A percentile compares a stretch with the other conserved stretches of the same genome.
phyloP scores from a whole-genome alignment of 1,140 invertebrate genomes.

The Penaeus vannamei region DNA sequence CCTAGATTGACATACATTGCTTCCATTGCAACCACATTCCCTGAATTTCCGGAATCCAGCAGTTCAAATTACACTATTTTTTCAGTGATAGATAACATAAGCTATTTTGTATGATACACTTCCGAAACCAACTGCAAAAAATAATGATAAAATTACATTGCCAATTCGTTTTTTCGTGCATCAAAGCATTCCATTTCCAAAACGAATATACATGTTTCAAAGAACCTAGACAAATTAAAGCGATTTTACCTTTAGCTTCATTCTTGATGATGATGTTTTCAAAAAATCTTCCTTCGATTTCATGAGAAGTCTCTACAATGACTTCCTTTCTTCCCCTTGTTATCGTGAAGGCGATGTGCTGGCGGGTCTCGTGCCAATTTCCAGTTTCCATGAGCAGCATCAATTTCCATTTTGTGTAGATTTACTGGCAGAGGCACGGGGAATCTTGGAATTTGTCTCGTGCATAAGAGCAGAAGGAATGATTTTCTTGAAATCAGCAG shows the following conservation, averaged over 20 bases:
- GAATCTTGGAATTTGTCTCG: no score
- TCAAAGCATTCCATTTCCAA: no score
- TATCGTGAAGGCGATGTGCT: no score
- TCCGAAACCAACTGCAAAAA: not conserved
- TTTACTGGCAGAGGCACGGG: no score
- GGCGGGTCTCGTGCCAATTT: no score
- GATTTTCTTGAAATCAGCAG: no score
- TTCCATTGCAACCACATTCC: not conserved
- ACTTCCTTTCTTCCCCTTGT: no score
- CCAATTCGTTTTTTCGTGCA: not conserved
- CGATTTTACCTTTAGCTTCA: not conserved
- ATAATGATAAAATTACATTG: not conserved
- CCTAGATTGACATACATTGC: not conserved
- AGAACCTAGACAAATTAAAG: not conserved
- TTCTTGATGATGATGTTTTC: not conserved
- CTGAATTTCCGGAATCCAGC: not conserved
- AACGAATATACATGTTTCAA: not conserved
- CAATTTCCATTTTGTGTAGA: no score
- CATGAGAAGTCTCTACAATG: no score
- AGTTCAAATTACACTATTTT: not conserved
- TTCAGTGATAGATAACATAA: not conserved
- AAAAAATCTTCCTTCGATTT: not conserved
- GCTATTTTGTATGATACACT: not conserved
- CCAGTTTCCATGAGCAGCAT: no score
- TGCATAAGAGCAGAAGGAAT: no score